Base-by-base conservation (phyloP, 2,797 vertebrate genomes). In the Heterohyrax brucei region DNA sequence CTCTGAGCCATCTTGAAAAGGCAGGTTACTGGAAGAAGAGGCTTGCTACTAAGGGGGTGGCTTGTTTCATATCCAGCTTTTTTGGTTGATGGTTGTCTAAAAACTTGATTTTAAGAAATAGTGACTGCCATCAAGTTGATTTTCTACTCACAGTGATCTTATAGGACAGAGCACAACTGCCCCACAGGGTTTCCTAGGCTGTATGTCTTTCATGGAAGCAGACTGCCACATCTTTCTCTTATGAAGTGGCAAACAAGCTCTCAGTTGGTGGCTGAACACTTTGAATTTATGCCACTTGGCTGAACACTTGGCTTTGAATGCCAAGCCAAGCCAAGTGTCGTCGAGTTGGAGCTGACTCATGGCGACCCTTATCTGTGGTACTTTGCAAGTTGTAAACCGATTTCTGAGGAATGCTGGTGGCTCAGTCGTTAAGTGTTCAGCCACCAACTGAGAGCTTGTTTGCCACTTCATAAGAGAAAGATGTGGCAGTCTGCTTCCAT, bases 31-130 rank as follows among this genome's bases (percentile, higher is more conserved):
- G 76, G 53, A 10, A 50, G 61, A 56, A 96, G 16, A 77, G 12
- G 3, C 30, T 64, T 85, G 75, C 22, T 64, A 44, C 61, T 72
- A 73, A 88, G 39, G 7, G 9, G 16, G 26, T 78, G 12, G 5
- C 78, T 75, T 80, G 28, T 77, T 89, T 84, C 89, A 75, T 70
- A 95, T 21, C n/a, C 81, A 92, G 30, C 3, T 73, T 73, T 85
- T 61, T 26, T 9, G 24, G 7, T 44, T 87, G 86, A 50, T 70
- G 44, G 10, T 53, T 22, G 53, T 4, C 64, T 62, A n/a, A 48
- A n/a, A 76, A 83, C 72, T 70, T 46, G 62, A 7, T 64, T 64
- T 64, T 64, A 24, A 24, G 3, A 24, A 26, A 24, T 26, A 26
- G 5, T 28, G 3, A 66, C 13, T 66, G 24, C 12, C 4, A 14